Conservation (phyloP, 1,140 invertebrate species). For the Lepidurus packardi region DNA sequence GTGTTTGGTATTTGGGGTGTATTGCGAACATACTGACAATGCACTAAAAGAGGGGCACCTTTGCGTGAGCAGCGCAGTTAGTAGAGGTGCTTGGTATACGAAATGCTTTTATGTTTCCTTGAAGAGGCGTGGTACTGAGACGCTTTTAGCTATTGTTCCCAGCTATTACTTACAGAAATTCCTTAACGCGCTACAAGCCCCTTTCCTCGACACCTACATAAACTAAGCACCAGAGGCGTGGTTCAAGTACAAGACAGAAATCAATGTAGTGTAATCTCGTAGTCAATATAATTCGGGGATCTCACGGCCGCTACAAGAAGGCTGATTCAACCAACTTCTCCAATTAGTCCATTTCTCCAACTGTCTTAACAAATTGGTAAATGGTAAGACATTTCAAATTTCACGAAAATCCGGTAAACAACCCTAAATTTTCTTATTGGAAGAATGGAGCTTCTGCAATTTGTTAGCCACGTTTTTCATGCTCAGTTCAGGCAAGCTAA, state of each 20-base stretch:
- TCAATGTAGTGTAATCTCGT: too few species aligned
- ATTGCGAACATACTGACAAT: not conserved
- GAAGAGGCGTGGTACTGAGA: conserved; percentile 8
- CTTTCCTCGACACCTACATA: not conserved
- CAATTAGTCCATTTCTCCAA: too few species aligned
- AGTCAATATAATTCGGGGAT: too few species aligned
- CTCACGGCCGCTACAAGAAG: too few species aligned
- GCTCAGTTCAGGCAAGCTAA: too few species aligned
- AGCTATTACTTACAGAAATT: not conserved
- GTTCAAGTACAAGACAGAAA: not conserved
- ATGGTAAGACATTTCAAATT: too few species aligned
- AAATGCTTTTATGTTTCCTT: not conserved
- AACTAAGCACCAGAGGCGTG: not conserved
- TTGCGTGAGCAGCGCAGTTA: not conserved
- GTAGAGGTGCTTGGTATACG: not conserved
- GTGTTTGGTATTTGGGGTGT: not conserved
- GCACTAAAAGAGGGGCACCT: not conserved
- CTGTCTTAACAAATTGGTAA: too few species aligned
- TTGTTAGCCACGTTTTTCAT: too few species aligned
- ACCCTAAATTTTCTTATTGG: too few species aligned
- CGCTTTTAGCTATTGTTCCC: not conserved
- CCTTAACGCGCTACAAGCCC: not conserved
- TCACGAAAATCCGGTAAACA: too few species aligned
- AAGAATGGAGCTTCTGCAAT: too few species aligned
- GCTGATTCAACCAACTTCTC: too few species aligned